Conservation (phyloP, 2,113 vertebrate genomes). For the human (Homo sapiens) region DNA sequence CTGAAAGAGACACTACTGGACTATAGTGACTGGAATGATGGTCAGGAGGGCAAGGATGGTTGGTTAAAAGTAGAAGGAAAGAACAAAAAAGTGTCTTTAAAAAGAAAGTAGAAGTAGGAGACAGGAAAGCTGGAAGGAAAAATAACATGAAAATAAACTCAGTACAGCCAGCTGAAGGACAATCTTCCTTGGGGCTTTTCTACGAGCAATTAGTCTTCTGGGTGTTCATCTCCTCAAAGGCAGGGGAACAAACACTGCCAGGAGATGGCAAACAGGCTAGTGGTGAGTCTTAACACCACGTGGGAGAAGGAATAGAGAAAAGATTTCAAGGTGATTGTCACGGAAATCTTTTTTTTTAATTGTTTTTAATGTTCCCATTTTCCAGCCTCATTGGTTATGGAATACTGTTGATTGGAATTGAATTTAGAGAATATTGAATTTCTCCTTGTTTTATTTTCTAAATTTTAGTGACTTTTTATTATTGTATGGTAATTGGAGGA, state of each 20-base stretch:
- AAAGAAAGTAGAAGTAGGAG: accelerated
- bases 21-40: background rate
- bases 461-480: background rate
- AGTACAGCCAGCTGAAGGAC: background rate
- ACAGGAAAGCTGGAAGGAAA: background rate
- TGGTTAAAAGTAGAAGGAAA: background rate
- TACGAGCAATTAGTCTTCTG: background rate
- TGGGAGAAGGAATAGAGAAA: background rate
- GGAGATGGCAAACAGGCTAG: background rate
- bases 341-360: background rate
- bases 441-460: background rate
- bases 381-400: background rate
- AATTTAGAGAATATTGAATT: background rate
- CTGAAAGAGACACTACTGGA: background rate
- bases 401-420: background rate
- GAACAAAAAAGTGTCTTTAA: background rate
- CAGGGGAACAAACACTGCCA: background rate
- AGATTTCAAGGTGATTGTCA: background rate
- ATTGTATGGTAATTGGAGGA: background rate
- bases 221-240: background rate
- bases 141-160: background rate
- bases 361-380: background rate
- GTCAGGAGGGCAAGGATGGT: background rate
- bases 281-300: background rate
- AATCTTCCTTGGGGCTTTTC: background rate